Percentiles rank a stretch among this genome's conserved stretches.
These are phyloP conservation scores for Pandemis heparana DNA, from an alignment of 2,888 invertebrate species.

Conservation along the genomic window DNA sequence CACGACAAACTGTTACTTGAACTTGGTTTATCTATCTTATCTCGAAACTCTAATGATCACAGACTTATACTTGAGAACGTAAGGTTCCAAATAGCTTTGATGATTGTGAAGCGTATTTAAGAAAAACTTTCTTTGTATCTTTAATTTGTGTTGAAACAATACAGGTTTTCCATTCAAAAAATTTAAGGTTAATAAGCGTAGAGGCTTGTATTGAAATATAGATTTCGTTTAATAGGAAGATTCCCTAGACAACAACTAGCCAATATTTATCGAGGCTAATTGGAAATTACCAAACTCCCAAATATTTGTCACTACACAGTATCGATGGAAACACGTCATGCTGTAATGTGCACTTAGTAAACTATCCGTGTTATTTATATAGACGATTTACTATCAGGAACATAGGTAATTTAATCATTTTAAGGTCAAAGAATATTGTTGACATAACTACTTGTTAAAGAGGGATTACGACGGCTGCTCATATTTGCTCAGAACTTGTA, in stretches of 20 bases:
- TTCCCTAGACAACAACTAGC: background rate
- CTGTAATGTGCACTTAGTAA: background rate
- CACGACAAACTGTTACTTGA: conserved; percentile 36
- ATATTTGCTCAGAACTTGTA: background rate
- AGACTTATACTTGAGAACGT: background rate
- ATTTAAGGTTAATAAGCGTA: conserved; percentile 18
- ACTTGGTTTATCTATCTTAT: conserved; percentile 30
- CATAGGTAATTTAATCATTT: background rate
- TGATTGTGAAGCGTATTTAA: background rate
- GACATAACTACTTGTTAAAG: background rate
- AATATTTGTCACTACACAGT: conserved; percentile 17
- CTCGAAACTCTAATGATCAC: background rate
- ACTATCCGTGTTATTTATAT: background rate
- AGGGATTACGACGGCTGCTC: background rate
- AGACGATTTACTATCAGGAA: background rate
- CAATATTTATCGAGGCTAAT: background rate
- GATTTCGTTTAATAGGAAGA: background rate
- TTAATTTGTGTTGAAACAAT: background rate
- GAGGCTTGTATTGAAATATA: background rate
- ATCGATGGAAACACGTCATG: background rate
- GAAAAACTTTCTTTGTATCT: conserved; percentile 20
- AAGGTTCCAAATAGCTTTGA: conserved; percentile 2
- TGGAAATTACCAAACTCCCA: conserved; percentile 6
- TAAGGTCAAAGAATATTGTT: background rate
- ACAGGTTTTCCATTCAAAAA: background rate